Percentiles rank a stretch among this genome's conserved stretches.
These are phyloP conservation scores for Calliphora vomitoria DNA, from an alignment of 2,888 invertebrate genomes.

Conservation along the genomic window DNA sequence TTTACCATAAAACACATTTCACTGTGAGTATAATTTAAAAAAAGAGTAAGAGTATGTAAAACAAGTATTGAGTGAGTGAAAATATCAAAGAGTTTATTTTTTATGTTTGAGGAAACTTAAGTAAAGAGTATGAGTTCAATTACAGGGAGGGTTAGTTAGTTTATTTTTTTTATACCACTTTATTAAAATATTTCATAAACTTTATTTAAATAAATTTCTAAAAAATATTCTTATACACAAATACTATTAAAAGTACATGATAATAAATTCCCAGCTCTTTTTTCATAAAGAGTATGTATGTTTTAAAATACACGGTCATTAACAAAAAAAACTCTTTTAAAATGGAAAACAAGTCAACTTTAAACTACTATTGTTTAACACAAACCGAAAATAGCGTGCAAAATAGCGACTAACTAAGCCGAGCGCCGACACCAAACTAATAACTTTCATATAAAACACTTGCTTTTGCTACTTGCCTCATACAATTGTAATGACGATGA, in stretches of 20 bases:
- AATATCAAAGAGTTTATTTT: conserved; percentile 33
- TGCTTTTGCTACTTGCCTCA: conserved; percentile 51
- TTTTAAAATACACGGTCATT: too few relatives aligned
- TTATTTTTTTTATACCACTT: background rate
- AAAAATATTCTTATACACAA: too few relatives aligned
- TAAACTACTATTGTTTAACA: conserved; percentile 47
- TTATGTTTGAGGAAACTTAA: background rate
- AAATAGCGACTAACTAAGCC: conserved; percentile 74
- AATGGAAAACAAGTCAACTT: background rate
- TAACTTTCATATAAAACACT: conserved; percentile 70
- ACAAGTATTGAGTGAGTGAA: conserved; percentile 4
- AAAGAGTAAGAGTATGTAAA: background rate
- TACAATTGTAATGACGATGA: conserved; percentile 23
- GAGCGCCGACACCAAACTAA: conserved; percentile 73
- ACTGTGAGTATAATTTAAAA: background rate
- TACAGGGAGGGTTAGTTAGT: conserved; percentile 7
- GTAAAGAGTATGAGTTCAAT: conserved; percentile 12
- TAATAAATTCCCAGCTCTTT: too few relatives aligned
- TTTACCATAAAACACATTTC: conserved; percentile 41
- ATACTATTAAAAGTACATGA: background rate
- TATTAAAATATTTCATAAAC: background rate
- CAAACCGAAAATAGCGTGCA: conserved; percentile 73
- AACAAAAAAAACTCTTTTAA: background rate
- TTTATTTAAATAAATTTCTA: conserved; percentile 47
- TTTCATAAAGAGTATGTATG: too few relatives aligned